Conservation (phyloP, 2,888 invertebrate genomes). For the Erebia palarica region DNA sequence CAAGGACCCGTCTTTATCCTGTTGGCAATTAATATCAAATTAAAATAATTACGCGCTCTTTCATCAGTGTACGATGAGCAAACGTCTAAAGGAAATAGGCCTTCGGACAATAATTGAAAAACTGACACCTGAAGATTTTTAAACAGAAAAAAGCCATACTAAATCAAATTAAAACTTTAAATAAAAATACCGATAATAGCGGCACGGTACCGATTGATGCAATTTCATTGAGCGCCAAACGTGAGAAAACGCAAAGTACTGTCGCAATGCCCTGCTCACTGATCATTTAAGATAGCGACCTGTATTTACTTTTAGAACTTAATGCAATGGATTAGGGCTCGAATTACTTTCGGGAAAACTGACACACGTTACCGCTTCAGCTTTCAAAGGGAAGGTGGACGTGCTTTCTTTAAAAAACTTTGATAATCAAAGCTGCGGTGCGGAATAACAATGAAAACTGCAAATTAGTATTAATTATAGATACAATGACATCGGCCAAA, state of each 20-base stretch:
- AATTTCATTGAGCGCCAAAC: slow-evolving; percentile 78
- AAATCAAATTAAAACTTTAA: slow-evolving; percentile 66
- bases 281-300: slow-evolving; percentile 43
- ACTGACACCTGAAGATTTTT: slow-evolving; percentile 58
- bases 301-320: slow-evolving; percentile 49
- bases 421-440: slow-evolving; percentile 56
- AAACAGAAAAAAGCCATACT: slow-evolving; percentile 54
- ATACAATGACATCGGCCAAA: slow-evolving; percentile 70
- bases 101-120: slow-evolving; percentile 30
- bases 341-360: slow-evolving; percentile 48
- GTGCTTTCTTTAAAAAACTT: slow-evolving; percentile 62
- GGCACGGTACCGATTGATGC: slow-evolving; percentile 74
- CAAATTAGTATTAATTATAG: slow-evolving; percentile 79
- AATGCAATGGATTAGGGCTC: slow-evolving; percentile 52
- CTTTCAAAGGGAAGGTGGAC: slow-evolving; percentile 65
- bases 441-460: slow-evolving; percentile 75
- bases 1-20: slow-evolving; percentile 26
- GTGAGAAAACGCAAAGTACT: slow-evolving; percentile 71
- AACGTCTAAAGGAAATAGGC: slow-evolving; percentile 19
- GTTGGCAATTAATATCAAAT: slow-evolving; percentile 30
- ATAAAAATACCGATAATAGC: slow-evolving; percentile 76
- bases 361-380: slow-evolving; percentile 48
- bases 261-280: slow-evolving; percentile 50
- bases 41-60: slow-evolving; percentile 29
- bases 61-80: slow-evolving; percentile 24